Evolutionary conservation across 92 coral and sea anemone genomes (phyloP), one percentile per base, ranked within the genome.

Genomic region (Plumapathes pennacea): DNA sequence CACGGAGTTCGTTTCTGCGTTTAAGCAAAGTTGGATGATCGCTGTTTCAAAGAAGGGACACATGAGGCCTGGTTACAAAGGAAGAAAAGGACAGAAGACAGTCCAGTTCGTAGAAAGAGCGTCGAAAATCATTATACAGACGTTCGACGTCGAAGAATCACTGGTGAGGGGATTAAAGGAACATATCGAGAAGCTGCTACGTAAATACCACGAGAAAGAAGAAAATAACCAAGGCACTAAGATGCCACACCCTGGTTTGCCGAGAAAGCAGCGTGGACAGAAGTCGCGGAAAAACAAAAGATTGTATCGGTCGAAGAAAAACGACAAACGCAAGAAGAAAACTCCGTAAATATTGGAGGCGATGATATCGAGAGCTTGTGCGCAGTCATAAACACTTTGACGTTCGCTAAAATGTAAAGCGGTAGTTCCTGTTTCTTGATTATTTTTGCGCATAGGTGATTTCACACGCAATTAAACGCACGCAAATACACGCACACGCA

Each of bases 41-140:
- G 67, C 96, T 2, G 89, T 87, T 38, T 83, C 90, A 48, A 87
- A 84, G 60, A 62, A 66, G 38, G 96, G 96, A 48, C 63, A 67
- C n/a, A 81, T 78, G 36, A 83, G 96, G 47, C 90, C 90, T 54
- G 90, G 90, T 5, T 74, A 69, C 82, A 87, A 87, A 42, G 96
- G 80, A 22, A 64, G 70, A 36, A 75, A 69, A 26, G 96, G 96
- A 19, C 68, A 69, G 32, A 78, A 57, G 68, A 72, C 85, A 12
- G 86, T 74, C 21, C 96, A 87, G 59, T 87, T 87, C 42, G 78
- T 87, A 42, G 79, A 78, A 38, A 65, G 96, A 45, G 83, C 96
- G 17, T 71, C 96, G 13, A 62, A 75, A 50, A 78, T 87, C 28
- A 83, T 87, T 21, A 87, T 87, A 25, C 79, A 80, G 49, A 71